A percentile compares a stretch with the other conserved stretches of the same genome.
Conservation (phyloP, 2,888 invertebrate species). For the Drosophila fulvimacula region DNA sequence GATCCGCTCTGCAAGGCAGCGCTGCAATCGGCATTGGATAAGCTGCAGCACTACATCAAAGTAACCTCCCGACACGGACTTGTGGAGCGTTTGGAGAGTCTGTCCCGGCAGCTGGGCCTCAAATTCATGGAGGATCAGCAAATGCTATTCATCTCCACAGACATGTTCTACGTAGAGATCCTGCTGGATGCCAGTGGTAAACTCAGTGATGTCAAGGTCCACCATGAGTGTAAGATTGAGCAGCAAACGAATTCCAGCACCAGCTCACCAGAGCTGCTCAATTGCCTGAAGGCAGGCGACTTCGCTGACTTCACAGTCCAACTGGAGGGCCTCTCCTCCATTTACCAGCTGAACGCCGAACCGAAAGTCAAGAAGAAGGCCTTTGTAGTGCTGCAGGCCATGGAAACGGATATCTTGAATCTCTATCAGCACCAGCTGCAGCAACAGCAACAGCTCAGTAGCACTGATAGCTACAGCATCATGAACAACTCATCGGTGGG, state of each 20-base stretch:
- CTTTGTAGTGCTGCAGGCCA: conserved; percentile 94
- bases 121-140: conserved; percentile 94
- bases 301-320: conserved; percentile 96
- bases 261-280: conserved; percentile 89
- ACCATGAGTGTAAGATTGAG: conserved; percentile 94
- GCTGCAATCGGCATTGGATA: conserved; percentile 95
- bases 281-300: conserved; percentile 93
- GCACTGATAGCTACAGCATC: conserved; percentile 88
- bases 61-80: conserved; percentile 95
- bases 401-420: conserved; percentile 94
- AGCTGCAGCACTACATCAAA: conserved; percentile 96
- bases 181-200: conserved; percentile 92
- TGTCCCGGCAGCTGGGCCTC: conserved; percentile 95
- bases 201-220: conserved; percentile 95
- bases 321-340: conserved; percentile 95
- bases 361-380: conserved; percentile 96
- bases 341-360: conserved; percentile 97
- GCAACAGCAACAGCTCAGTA: conserved; percentile 87
- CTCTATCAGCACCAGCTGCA: conserved; percentile 92
- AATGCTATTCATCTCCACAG: conserved; percentile 95
- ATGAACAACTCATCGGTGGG: conserved; percentile 96
- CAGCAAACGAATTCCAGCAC: conserved; percentile 89
- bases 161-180: conserved; percentile 98
- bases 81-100: conserved; percentile 95
- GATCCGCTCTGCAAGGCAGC: conserved; percentile 94